These are phyloP conservation scores for Dascyllus trimaculatus DNA, from an alignment of 2,113 vertebrate genomes.

Conservation along the genomic window DNA sequence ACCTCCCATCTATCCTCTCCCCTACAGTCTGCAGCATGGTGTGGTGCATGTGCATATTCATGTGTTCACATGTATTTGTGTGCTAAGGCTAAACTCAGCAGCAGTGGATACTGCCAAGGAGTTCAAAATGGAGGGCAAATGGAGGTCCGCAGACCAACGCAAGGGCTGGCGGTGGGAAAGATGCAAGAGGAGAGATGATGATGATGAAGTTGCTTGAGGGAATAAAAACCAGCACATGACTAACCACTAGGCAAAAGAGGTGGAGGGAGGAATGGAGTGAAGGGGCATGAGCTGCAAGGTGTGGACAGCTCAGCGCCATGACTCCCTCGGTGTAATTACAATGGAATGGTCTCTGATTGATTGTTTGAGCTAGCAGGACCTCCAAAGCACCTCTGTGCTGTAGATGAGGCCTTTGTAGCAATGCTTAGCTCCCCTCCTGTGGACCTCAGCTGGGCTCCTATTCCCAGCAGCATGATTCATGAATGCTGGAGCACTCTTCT, in stretches of 20 bases:
- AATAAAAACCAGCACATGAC: conserved; percentile 19
- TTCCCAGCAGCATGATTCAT: conserved; percentile 81
- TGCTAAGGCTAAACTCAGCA: conserved; percentile 7
- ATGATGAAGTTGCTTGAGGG: conserved; percentile 41
- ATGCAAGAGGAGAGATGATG: conserved; percentile 18
- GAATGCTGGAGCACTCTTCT: conserved; percentile 62
- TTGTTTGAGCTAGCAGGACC: conserved; percentile 69
- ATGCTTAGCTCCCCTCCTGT: conserved; percentile 41
- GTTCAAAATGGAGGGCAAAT: conserved; percentile 58
- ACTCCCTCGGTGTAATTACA: conserved; percentile 71
- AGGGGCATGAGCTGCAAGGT: conserved; percentile 55
- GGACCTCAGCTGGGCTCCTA: conserved; percentile 59
- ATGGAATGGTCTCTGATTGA: conserved; percentile 77
- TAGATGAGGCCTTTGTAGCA: conserved; percentile 63
- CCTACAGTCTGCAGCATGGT: conserved; percentile 38
- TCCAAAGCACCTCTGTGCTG: conserved; percentile 62
- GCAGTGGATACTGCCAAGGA: conserved; percentile 1
- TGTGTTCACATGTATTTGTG: conserved; percentile 32
- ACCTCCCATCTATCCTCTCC: conserved; percentile 52
- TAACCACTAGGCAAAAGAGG: conserved; percentile 43
- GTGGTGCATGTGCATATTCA: conserved; percentile 25
- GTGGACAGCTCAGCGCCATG: conserved; percentile 40
- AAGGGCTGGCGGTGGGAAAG: conserved; percentile 4
- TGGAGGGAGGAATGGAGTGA: conserved; percentile 21
- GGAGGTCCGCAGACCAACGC: conserved; percentile 12